Conservation (phyloP, 1,140 invertebrate species). For the Agrypnia vestita region DNA sequence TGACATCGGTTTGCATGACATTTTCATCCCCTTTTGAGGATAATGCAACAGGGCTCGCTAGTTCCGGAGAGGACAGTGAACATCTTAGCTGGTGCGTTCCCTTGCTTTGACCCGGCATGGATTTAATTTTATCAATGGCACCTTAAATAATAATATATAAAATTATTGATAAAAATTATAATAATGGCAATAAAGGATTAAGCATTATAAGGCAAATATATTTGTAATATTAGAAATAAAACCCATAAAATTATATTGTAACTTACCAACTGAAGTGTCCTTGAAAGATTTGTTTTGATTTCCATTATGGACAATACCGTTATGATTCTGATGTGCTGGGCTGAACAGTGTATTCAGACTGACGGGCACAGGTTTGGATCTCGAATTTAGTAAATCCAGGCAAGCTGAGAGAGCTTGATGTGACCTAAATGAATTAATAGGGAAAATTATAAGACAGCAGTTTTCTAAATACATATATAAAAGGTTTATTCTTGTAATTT, state of each 20-base stretch:
- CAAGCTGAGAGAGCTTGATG: slow-evolving; percentile 43
- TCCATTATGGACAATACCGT: slow-evolving; percentile 26
- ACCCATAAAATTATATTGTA: not conserved
- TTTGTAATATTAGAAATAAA: not conserved
- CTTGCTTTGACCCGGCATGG: slow-evolving; percentile 1
- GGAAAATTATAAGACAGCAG: not conserved
- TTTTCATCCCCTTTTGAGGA: not conserved
- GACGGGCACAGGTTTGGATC: slow-evolving; percentile 50
- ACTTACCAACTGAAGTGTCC: slow-evolving; percentile 45
- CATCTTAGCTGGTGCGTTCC: slow-evolving; percentile 39
- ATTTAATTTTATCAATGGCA: slow-evolving; percentile 26
- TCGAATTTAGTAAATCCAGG: slow-evolving; percentile 52
- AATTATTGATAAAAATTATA: no score
- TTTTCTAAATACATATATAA: no score
- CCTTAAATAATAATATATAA: slow-evolving; percentile 23
- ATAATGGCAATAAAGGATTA: no score
- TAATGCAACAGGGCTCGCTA: slow-evolving; percentile 27
- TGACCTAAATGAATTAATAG: slow-evolving; percentile 37
- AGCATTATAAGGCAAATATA: not conserved
- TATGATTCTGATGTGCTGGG: slow-evolving; percentile 44
- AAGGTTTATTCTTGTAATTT: no score
- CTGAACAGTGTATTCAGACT: slow-evolving; percentile 58
- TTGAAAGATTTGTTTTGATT: slow-evolving; percentile 49
- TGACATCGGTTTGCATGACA: not conserved
- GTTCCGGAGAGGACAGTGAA: slow-evolving; percentile 57